Evolutionary conservation across 2,113 vertebrate species (phyloP).

Genomic region (Ictidomys tridecemlineatus): DNA sequence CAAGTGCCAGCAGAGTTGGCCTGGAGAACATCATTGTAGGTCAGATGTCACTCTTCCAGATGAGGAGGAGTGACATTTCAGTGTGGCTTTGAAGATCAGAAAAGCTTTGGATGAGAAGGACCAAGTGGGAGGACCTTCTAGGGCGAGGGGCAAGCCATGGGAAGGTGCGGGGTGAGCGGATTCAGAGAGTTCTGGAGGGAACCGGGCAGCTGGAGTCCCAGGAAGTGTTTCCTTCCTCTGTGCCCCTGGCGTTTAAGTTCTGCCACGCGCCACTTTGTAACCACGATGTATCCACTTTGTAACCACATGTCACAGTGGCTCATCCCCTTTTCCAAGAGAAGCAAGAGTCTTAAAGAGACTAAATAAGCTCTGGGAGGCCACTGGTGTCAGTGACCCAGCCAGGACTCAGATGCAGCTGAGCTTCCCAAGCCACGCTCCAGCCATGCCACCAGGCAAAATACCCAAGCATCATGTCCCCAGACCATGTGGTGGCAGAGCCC

Average conservation of each 20-base stretch:
- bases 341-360: background rate
- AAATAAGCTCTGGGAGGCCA: background rate
- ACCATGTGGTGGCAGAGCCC: background rate
- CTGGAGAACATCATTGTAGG: background rate
- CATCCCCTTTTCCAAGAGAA: background rate
- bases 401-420: background rate
- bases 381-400: background rate
- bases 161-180: background rate
- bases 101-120: background rate
- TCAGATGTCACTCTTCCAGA: background rate
- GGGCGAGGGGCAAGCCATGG: background rate
- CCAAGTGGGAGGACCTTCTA: background rate
- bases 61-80: background rate
- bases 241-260: background rate
- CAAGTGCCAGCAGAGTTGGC: background rate
- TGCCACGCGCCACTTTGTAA: background rate
- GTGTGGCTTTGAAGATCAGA: background rate
- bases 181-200: background rate
- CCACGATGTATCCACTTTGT: background rate
- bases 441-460: too few species aligned
- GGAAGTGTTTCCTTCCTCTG: rapidly evolving
- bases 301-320: background rate
- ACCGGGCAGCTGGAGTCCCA: rapidly evolving
- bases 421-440: background rate
- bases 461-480: background rate